Evolutionary conservation across 2,888 invertebrate species (phyloP), one percentile per base, ranked within the genome.

Genomic region (Sturmia bella): DNA sequence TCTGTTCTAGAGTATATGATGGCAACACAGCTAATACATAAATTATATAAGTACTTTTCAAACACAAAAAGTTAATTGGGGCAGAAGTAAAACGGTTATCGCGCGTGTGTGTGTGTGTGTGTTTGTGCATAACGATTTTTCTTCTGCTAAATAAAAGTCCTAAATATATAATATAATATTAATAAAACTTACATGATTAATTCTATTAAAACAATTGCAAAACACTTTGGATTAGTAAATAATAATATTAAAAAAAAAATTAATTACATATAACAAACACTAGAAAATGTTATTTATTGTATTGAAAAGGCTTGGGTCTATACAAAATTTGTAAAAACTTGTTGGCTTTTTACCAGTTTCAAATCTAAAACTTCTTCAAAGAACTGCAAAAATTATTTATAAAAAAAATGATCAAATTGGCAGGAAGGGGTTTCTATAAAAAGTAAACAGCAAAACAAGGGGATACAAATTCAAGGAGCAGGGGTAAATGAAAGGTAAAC

Each of bases 341-440:
- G 12, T 52, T 52, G 61, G 68, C 17, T 17, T 61, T 68, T 61
- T 52, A 52, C 37, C 41, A 76, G 43, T 64, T 56, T 64, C n/a
- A n/a, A 17, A 37, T 21, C 5, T 32, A 6, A 45, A 56, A 17
- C 13, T 48, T 32, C 19, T 70, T 24, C 9, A 75, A 41, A 21
- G 41, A 54, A 15, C 32, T 39, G 11, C 32, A 3, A 43, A 64
- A 54, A 63, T 7, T 24, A 24, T 3, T 39, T 39, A 12, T 43
- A 56, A 54, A 64, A 74, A n/a, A 21, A 19, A 21, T 24, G 12
- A 39, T 7, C 17, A 43, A 64, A n/a, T 45, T 45, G 11, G 21
- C 54, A 56, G 15, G 45, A 12, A 32, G 3, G 32, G 32, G 5
- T 32, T 15, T 45, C n/a, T n/a, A n/a, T 64, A 19, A 13, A n/a